Evolutionary conservation across 1,140 invertebrate species (phyloP), one percentile per base, ranked within the genome.

Genomic region (Heliconius nattereri): DNA sequence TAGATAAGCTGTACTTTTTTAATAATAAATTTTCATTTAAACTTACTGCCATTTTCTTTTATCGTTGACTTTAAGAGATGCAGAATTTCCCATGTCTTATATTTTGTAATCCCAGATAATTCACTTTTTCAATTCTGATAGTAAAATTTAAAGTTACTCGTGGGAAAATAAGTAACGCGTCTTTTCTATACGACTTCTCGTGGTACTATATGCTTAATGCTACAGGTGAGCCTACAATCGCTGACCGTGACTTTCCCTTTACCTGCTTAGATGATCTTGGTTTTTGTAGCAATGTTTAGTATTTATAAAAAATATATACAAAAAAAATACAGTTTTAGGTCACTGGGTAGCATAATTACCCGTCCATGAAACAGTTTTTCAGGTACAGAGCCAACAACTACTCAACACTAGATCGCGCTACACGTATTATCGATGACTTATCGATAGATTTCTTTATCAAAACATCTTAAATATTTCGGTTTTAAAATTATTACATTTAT

Each of bases 1-100:
- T 45, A 45, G 32, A 45, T 45, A 16, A 13, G 13, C 13, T n/a
- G 49, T n/a, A 23, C 16, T 57, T n/a, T n/a, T n/a, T 57, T 32
- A 32, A 57, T 57, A 23, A 9, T 57, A n/a, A 52, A 3, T 3
- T 23, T 66, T 26, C 1, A 26, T 66, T 66, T 11, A 26, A 66
- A 80, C 92, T 93, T 88, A 93, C 92, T 91, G 87, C 91, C 91
- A 93, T 73, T 87, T 89, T 80, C 86, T 88, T 84, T 93, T 92
- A 78, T 92, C 92, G 78, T 90, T 93, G 57, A 93, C 57, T 84
- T 92, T 92, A 29, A 92, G 82, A 26, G 92, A 93, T 72, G 90
- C 92, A 8, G 90, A 87, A 84, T 93, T 93, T 82, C 92, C 92
- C 92, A 93, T 93, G 77, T 83, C 79, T 71, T 70, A 66, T 74